Base-by-base conservation (phyloP, 1,140 invertebrate genomes). In the Elysia chlorotica region DNA sequence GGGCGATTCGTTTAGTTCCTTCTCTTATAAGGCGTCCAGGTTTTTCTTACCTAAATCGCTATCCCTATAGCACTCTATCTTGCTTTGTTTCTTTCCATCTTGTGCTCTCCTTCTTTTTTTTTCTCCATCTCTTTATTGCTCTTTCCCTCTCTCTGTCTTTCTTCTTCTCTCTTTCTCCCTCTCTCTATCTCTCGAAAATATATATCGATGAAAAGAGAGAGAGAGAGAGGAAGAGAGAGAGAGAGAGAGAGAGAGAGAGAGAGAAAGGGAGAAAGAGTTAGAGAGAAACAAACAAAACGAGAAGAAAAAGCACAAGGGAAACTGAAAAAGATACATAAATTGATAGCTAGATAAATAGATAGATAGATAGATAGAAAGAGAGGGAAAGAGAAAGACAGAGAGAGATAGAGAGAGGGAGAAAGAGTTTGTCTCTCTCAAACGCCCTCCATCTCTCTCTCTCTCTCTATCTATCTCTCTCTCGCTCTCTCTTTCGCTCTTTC, bases 211-310 rank as follows among this genome's bases (percentile, higher is more conserved):
- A 59, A 6, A 19, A 19, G 56, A 59, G 56, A 59, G 56, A 59
- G 10, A 59, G 56, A 59, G 25, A 25, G 25, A 59, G 56, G 28
- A 25, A 59, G 25, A 59, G 56, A 59, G 56, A 59, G 56, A 59
- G 56, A 25, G 25, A 59, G 56, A 59, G 56, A 59, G 25, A 59
- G 56, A 59, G 56, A 59, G 56, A 59, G 56, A 59, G 56, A 59
- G 25, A 59, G 25, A 59, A 25, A 25, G 25, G 25, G 25, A 59
- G 56, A 59, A 25, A 59, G 56, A 59, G 56, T 21, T 17, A 59
- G 25, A 25, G 56, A 25, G 56, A 25, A 59, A 25, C 10, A 25
- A 59, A 25, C 10, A 59, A 25, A 59, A 59, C 17, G 28, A 25
- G 28, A 25, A 59, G 14, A 59, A 6, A 59, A 59, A 59, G 25